These are phyloP conservation scores for Sterrhoptilus dennistouni DNA, from an alignment of 2,113 vertebrate genomes.

Conservation along the genomic window DNA sequence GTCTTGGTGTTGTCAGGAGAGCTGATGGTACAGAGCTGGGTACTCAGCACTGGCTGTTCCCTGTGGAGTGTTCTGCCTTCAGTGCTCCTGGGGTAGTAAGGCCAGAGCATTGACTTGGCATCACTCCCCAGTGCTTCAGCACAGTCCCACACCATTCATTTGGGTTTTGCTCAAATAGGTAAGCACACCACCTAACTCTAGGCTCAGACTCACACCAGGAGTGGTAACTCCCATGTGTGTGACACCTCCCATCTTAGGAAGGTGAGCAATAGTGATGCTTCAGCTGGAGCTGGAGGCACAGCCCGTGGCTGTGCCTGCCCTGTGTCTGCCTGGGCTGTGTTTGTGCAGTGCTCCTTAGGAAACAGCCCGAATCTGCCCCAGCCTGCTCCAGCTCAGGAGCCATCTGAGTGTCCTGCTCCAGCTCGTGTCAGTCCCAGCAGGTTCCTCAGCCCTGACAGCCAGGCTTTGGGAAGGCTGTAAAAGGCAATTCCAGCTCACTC, in stretches of 20 bases:
- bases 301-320: background rate
- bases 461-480: background rate
- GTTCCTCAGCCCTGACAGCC: background rate
- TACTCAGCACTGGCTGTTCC: background rate
- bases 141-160: background rate
- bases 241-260: background rate
- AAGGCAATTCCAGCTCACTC: background rate
- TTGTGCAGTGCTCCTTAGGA: background rate
- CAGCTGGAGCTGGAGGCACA: background rate
- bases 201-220: background rate
- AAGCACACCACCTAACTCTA: background rate
- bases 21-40: conserved; percentile 17
- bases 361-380: background rate
- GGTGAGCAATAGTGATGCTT: background rate
- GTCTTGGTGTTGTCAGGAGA: background rate
- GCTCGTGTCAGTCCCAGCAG: background rate
- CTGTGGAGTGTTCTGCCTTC: background rate
- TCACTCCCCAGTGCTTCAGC: background rate
- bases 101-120: background rate
- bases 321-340: background rate
- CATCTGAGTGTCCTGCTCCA: background rate
- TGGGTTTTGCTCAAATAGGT: background rate
- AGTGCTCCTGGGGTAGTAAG: background rate
- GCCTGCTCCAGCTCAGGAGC: background rate
- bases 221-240: background rate